These are phyloP conservation scores for Ciconia stormi DNA, from an alignment of 2,113 vertebrate species.

Conservation along the genomic window DNA sequence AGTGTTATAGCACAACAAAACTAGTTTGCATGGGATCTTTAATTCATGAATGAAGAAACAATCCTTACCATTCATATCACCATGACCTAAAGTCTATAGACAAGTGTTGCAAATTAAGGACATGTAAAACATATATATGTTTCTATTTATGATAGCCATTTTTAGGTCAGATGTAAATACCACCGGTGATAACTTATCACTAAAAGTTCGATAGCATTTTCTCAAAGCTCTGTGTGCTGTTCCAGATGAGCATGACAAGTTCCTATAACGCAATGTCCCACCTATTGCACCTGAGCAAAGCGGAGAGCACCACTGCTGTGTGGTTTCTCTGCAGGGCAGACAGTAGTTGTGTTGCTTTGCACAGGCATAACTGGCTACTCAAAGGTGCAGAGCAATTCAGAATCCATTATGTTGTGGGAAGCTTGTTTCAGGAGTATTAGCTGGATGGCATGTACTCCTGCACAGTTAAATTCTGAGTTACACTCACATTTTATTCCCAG, in stretches of 20 bases:
- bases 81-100: neutral
- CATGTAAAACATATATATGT: neutral
- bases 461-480: slow-evolving; percentile 6
- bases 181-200: neutral
- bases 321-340: neutral
- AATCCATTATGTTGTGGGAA: neutral
- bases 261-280: neutral
- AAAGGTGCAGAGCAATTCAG: neutral
- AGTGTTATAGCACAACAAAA: neutral
- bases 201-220: neutral
- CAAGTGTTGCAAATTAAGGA: neutral
- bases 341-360: neutral
- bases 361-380: neutral
- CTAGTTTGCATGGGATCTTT: neutral
- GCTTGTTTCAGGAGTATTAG: neutral
- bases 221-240: neutral
- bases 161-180: neutral
- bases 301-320: neutral
- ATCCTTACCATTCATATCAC: neutral
- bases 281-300: neutral
- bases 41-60: neutral
- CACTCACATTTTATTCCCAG: slow-evolving; percentile 5
- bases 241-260: neutral
- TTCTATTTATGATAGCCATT: neutral
- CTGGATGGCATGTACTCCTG: neutral